Evolutionary conservation across 2,888 invertebrate species (phyloP), one percentile per base, ranked within the genome.

Genomic region (Brassicogethes aeneus): DNA sequence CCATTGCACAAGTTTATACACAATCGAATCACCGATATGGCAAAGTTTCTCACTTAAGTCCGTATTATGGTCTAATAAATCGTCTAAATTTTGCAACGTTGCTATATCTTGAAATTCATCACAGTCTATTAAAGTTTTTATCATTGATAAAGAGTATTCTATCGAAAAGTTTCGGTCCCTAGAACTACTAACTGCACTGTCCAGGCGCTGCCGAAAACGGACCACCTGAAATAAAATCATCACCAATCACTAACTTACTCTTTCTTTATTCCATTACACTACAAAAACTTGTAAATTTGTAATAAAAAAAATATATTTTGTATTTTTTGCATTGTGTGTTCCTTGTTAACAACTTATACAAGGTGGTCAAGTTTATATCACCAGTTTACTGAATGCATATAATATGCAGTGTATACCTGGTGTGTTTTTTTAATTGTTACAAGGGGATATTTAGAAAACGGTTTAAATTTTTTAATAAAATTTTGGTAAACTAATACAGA

Each of bases 1-100:
- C 97, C 97, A 97, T 70, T 94, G 93, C 53, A 97, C 96, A 73
- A 97, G 80, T 73, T 95, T 94, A 74, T 91, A 92, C 43, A 97
- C 96, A 61, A 97, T 96, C 53, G 93, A 94, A 73, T 97, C 96
- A 39, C 96, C 95, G 62, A 96, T 91, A 70, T 87, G 89, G 74
- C 92, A 92, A 57, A 95, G 77, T 69, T 87, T 92, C 68, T 91
- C 88, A 60, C 85, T 90, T 60, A 91, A 81, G 70, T 90, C 90
- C 54, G 90, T 86, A 64, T 90, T 89, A 68, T 89, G 89, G 68
- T 90, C 89, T 54, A 93, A 76, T 62, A 90, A 78, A 70, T 89
- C 90, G 60, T 91, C 89, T 70, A 93, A 77, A 70, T 90, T 92
- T 72, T 88, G 82, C 56, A 83, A 79, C 55, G 93, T 94, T 45